A percentile compares a stretch with the other conserved stretches of the same genome.
phyloP scores from a whole-genome alignment of 2,113 vertebrate species.

The Albula goreensis region DNA sequence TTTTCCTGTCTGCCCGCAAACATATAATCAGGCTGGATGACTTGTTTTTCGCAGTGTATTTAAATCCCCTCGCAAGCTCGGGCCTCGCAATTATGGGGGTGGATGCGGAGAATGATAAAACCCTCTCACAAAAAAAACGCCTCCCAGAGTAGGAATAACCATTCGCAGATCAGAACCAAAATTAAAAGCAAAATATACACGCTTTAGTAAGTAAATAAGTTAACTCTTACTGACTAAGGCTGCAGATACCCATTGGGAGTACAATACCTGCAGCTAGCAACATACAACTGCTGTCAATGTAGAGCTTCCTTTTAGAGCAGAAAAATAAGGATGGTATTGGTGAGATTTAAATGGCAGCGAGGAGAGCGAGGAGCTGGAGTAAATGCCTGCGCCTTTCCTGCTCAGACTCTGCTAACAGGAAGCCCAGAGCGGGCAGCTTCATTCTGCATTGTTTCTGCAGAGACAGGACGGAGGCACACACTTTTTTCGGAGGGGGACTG shows the following conservation, averaged over 20 bases:
- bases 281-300: neutral
- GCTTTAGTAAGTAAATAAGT: neutral
- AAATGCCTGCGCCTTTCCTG: slow-evolving; percentile 23
- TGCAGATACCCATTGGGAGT: neutral
- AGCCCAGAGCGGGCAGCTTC: slow-evolving; percentile 29
- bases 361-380: neutral
- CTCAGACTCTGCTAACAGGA: slow-evolving; percentile 42
- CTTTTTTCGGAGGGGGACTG: slow-evolving; percentile 13
- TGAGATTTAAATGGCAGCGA: neutral
- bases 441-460: slow-evolving; percentile 42
- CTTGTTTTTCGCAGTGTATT: slow-evolving; percentile 13
- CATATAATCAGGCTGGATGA: slow-evolving; percentile 23
- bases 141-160: slow-evolving; percentile 15
- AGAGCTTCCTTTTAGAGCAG: neutral
- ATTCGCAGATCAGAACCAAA: neutral
- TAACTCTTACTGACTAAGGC: neutral
- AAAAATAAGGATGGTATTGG: neutral
- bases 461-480: slow-evolving; percentile 42
- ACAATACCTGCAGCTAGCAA: neutral
- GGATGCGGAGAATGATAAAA: slow-evolving; percentile 10
- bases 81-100: slow-evolving; percentile 31
- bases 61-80: slow-evolving; percentile 15
- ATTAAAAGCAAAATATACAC: neutral
- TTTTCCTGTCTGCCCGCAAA: slow-evolving; percentile 4
- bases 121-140: slow-evolving; percentile 5